phyloP scores from a whole-genome alignment of 2,888 invertebrate genomes.

The Oscheius onirici region DNA sequence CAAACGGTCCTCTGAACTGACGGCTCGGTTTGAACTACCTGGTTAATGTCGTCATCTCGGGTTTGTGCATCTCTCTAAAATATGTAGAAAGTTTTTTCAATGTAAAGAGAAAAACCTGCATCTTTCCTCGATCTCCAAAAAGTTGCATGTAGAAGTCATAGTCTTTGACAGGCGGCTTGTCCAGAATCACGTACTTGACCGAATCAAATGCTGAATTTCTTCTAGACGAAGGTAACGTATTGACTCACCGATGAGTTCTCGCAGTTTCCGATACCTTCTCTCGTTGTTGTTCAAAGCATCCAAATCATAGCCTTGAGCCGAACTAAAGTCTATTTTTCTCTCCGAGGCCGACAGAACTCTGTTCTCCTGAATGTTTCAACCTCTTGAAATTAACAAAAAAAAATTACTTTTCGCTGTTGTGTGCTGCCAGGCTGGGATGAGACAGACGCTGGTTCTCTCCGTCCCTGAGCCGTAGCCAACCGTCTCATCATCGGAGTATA shows the following conservation, averaged over 20 bases:
- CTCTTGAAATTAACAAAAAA: not conserved
- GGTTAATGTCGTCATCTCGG: constrained; percentile 36
- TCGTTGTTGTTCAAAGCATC: constrained; percentile 29
- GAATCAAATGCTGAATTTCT: constrained; percentile 30
- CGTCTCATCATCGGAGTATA: constrained; percentile 38
- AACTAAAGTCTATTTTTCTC: constrained; percentile 36
- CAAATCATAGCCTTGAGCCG: not conserved
- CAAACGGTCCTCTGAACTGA: constrained; percentile 29
- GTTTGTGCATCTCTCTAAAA: constrained; percentile 14
- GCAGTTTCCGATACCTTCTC: constrained; percentile 33
- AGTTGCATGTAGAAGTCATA: constrained; percentile 43
- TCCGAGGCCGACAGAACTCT: constrained; percentile 33
- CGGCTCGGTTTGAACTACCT: constrained; percentile 35
- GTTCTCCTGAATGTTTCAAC: not conserved
- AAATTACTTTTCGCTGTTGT: not conserved
- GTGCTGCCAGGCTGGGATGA: not conserved
- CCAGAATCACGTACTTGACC: constrained; percentile 28
- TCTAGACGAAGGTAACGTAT: not conserved
- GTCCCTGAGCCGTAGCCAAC: constrained; percentile 35
- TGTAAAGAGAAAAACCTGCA: constrained; percentile 18
- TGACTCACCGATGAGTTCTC: constrained; percentile 36
- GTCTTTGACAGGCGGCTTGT: constrained; percentile 40
- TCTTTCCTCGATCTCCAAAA: constrained; percentile 33
- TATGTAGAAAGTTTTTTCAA: not conserved
- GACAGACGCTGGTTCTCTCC: constrained; percentile 7